Base-by-base conservation (phyloP, 1,140 invertebrate species). In the Liolophura sinensis region DNA sequence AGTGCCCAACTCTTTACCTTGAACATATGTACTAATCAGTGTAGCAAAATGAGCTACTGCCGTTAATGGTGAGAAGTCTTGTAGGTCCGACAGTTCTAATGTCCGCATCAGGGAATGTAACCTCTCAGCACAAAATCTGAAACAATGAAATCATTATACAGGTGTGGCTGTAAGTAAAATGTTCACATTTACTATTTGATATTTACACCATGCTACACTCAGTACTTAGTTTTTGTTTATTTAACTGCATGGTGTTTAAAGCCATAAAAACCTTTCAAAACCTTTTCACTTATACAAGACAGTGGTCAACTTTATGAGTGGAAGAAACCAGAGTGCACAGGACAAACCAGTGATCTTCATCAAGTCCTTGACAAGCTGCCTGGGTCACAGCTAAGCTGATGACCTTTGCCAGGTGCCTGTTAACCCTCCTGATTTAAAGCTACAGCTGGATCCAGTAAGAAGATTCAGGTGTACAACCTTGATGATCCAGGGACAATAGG, bases 11-110 rank as follows among this genome's bases (percentile, higher is more conserved):
- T 73, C 75, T 55, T 68, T 74, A 85, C 85, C 96, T 85, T 96
- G 96, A 0, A 94, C 95, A 78, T 99, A 99, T 0, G 97, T 98
- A 0, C 95, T 92, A 15, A 99, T 93, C 15, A 99, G 86, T 0
- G 98, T 99, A 9, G 97, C 97, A 81, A 99, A 91, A 75, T 90
- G 88, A 11, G 93, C 89, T 5, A 98, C 87, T 15, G 93, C 85
- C 25, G 90, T 91, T 0, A 99, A 84, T 0, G 96, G 89, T 31
- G 93, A 92, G 78, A 94, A 95, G 84, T 97, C 93, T 0, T 93
- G 91, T 27, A 96, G 86, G 83, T 99, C 96, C 1, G 91, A 89
- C 47, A 99, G 91, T 87, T 99, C 94, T 60, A 99, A 86, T 0
- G 97, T 98, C 65, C 91, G 86, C 61, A 99, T 84, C 6, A 99